Evolutionary conservation across 2,797 vertebrate genomes (phyloP).

Genomic region (Alosa sapidissima): DNA sequence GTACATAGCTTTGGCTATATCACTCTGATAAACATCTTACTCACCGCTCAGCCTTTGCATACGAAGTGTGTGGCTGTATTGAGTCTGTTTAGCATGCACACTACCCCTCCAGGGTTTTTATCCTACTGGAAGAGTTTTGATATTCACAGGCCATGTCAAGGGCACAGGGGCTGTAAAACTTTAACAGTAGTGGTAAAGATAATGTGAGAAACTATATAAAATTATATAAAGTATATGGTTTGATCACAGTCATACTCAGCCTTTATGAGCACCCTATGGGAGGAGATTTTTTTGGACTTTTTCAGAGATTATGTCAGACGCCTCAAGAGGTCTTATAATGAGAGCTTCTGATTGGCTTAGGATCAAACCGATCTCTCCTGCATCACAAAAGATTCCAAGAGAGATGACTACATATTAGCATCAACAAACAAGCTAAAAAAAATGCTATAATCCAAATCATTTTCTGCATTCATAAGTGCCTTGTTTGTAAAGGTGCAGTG

Average conservation of each 20-base stretch:
- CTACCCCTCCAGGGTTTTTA: not conserved
- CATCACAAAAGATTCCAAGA: not conserved
- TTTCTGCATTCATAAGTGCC: too few species aligned
- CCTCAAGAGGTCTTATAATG: too few species aligned
- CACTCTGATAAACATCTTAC: too few species aligned
- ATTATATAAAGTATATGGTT: not conserved
- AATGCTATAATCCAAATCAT: too few species aligned
- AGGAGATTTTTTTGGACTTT: not conserved
- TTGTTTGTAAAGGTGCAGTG: not conserved
- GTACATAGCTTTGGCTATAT: too few species aligned
- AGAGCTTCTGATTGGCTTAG: not conserved
- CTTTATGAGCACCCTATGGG: not conserved
- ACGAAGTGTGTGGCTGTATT: not conserved
- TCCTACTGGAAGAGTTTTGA: not conserved
- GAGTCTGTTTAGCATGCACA: not conserved
- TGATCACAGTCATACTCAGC: not conserved
- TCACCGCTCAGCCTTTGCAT: not conserved
- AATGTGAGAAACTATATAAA: not conserved
- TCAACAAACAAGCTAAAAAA: not conserved
- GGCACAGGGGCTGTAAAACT: not conserved
- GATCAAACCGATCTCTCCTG: not conserved
- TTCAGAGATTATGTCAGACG: not conserved
- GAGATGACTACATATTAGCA: not conserved
- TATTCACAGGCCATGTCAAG: not conserved
- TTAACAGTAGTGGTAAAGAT: not conserved